Base-by-base conservation (phyloP, 2,888 invertebrate genomes). In the Neria commutata region DNA sequence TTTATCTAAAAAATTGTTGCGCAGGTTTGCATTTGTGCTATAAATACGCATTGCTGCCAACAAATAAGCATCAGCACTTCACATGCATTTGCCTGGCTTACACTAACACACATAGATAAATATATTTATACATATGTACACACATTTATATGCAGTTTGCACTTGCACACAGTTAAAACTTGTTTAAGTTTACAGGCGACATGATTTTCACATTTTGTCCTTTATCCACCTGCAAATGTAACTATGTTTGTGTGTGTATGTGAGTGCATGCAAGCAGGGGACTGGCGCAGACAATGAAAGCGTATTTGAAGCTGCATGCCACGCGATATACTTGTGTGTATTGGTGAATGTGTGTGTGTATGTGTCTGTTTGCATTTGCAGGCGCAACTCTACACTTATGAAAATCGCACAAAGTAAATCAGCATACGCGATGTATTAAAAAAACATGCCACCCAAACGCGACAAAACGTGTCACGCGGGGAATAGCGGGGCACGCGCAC, bases 371-470 rank as follows among this genome's bases (percentile, higher is more conserved):
- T 29, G 29, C 29, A 11, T 29, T 6, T 8, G 29, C 11, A 46
- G 46, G 56, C 17, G 24, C 33, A 55, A 29, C 45, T 42, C 53
- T 58, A 48, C 53, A 58, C 58, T 58, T 49, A 58, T 45, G 53
- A 45, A 58, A 52, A 53, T 48, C 48, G 52, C 40, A 58, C 25
- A 49, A 57, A 40, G 46, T 37, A 54, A 58, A 37, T 53, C 51
- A 45, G 47, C 37, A 24, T 37, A 10, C 25, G 37, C 29, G 16
- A 21, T 10, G 42, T 10, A 47, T 19, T 16, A 23, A 37, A 56
- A 42, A 26, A 21, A 49, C 37, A 37, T 37, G 40, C 26, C 23
- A 16, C 67, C 58, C 67, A 64, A 64, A 60, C 61, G 58, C 66
- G 17, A 57, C 50, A 42, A 24, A 17, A 34, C 47, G 25, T n/a